A percentile compares a stretch with the other conserved stretches of the same genome.
These are phyloP conservation scores for Drosophila histrio DNA, from an alignment of 2,888 invertebrate genomes.

Conservation along the genomic window DNA sequence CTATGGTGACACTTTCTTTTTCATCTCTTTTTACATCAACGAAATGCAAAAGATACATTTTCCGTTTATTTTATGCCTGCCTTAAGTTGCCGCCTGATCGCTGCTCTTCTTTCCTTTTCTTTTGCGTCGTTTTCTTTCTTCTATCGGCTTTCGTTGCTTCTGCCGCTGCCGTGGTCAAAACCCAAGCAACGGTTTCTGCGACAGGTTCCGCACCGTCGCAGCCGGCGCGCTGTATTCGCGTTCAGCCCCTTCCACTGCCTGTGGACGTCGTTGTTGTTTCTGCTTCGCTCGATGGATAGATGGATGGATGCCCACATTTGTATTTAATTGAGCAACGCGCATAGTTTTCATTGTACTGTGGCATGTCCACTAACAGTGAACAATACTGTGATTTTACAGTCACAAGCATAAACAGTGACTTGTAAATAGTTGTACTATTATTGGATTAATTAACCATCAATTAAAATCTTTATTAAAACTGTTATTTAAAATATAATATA, in stretches of 20 bases:
- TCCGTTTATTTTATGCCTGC: slow-evolving; percentile 47
- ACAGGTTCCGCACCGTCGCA: slow-evolving; percentile 69
- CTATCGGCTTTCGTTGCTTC: slow-evolving; percentile 56
- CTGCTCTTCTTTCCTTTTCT: slow-evolving; percentile 48
- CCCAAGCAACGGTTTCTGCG: slow-evolving; percentile 65
- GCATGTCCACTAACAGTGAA: slow-evolving; percentile 32
- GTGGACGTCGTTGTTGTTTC: slow-evolving; percentile 16
- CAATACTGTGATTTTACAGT: slow-evolving; percentile 19
- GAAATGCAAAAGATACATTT: slow-evolving; percentile 68
- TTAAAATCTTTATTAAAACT: too few relatives aligned
- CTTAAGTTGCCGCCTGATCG: slow-evolving; percentile 55
- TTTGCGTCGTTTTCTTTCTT: slow-evolving; percentile 51
- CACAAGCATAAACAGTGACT: slow-evolving; percentile 14
- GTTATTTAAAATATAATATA: too few relatives aligned
- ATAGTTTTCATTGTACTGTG: slow-evolving; percentile 54
- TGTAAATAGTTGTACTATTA: background rate
- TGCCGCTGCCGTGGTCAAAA: slow-evolving; percentile 61
- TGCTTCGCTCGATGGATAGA: slow-evolving; percentile 54
- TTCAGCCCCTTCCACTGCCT: slow-evolving; percentile 14
- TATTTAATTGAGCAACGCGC: slow-evolving; percentile 75
- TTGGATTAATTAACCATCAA: too few relatives aligned
- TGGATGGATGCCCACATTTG: slow-evolving; percentile 73
- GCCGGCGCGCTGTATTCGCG: slow-evolving; percentile 21
- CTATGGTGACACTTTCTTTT: slow-evolving; percentile 72
- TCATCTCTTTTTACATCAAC: slow-evolving; percentile 60